These are phyloP conservation scores for Chironomus riparius DNA, from an alignment of 2,888 invertebrate genomes.

Conservation along the genomic window DNA sequence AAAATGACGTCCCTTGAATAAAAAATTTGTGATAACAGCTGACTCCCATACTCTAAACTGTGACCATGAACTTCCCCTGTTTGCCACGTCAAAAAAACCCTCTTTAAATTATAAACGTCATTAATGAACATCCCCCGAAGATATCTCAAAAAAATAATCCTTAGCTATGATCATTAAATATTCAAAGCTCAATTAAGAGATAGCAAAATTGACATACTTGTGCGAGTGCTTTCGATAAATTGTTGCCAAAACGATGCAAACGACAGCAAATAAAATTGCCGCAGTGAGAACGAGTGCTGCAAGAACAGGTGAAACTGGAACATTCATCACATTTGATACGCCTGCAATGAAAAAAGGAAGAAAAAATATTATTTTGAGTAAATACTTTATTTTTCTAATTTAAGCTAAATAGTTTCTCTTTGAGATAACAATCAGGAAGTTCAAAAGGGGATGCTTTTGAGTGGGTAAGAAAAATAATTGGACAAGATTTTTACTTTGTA, in stretches of 20 bases:
- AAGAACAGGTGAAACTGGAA: conserved; percentile 65
- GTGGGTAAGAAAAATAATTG: no score
- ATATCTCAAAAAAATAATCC: no score
- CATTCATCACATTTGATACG: conserved; percentile 49
- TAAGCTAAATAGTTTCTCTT: not conserved
- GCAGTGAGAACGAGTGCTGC: conserved; percentile 69
- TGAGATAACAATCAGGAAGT: not conserved
- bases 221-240: conserved; percentile 55
- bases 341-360: conserved; percentile 43
- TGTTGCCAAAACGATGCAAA: conserved; percentile 66
- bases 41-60: no score
- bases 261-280: conserved; percentile 63
- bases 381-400: not conserved
- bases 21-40: no score
- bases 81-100: no score
- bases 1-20: no score
- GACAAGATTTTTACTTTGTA: no score
- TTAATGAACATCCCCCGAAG: not conserved
- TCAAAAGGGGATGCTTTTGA: no score
- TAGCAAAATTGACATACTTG: conserved; percentile 35
- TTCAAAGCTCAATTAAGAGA: conserved; percentile 32
- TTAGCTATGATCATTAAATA: not conserved
- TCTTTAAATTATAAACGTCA: no score
- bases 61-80: no score
- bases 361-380: no score